These are phyloP conservation scores for Nylanderia fulva DNA, from an alignment of 1,140 invertebrate genomes.

Conservation along the genomic window DNA sequence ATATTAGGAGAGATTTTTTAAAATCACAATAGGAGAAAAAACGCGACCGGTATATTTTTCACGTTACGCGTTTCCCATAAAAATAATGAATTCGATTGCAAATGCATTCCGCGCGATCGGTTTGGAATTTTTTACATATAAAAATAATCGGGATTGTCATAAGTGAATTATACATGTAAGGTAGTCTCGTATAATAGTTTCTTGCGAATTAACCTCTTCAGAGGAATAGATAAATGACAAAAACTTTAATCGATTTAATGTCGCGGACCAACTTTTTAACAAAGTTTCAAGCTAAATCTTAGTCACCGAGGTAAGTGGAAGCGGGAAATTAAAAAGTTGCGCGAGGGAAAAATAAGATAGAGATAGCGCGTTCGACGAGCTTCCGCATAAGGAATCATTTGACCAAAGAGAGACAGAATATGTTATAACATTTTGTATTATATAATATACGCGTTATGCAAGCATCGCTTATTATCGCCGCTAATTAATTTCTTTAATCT, in stretches of 20 bases:
- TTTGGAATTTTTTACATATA: background rate
- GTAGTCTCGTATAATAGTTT: background rate
- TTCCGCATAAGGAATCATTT: constrained; percentile 1
- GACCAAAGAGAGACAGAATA: background rate
- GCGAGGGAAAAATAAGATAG: constrained; percentile 38
- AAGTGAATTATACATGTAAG: background rate
- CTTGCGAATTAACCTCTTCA: constrained; percentile 15
- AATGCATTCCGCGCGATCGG: background rate
- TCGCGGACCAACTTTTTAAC: constrained; percentile 46
- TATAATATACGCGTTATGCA: background rate
- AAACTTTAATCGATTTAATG: constrained; percentile 41
- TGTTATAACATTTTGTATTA: background rate
- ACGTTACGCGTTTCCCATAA: too few relatives aligned
- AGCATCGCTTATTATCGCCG: constrained; percentile 11
- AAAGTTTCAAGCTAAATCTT: constrained; percentile 48
- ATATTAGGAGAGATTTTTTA: constrained; percentile 17
- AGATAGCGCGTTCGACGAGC: constrained; percentile 25
- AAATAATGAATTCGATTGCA: background rate
- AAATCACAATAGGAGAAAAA: background rate
- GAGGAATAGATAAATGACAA: constrained; percentile 15
- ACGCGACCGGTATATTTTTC: background rate
- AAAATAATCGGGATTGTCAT: background rate
- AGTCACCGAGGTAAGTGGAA: constrained; percentile 17
- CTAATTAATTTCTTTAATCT: constrained; percentile 50
- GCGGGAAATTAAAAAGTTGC: constrained; percentile 53